phyloP scores from a whole-genome alignment of 2,113 vertebrate species.

The Myrmophylax atrothorax region DNA sequence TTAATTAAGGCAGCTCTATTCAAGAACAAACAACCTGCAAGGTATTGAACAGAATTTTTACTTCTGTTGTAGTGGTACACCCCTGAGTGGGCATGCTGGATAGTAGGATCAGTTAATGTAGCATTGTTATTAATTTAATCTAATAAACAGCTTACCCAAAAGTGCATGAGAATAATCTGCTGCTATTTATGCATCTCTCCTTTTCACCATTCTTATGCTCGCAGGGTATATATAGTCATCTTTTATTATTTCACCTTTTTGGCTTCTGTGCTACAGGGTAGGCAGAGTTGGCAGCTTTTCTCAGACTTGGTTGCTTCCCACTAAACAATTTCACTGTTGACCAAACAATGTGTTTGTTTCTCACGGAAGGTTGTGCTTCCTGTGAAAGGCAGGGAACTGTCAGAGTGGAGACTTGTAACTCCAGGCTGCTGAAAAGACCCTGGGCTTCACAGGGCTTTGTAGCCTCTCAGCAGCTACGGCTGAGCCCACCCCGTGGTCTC shows the following conservation, averaged over 20 bases:
- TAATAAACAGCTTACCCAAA: neutral
- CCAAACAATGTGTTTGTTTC: neutral
- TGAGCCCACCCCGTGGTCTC: neutral
- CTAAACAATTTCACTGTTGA: slow-evolving; percentile 12
- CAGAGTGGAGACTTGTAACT: neutral
- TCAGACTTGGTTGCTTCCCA: neutral
- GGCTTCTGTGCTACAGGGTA: neutral
- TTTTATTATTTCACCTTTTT: neutral
- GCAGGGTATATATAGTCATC: neutral
- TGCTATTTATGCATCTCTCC: neutral
- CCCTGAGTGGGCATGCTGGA: neutral
- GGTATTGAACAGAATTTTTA: neutral
- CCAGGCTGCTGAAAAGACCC: neutral
- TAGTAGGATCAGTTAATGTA: neutral
- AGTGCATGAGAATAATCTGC: neutral
- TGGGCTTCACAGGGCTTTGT: neutral
- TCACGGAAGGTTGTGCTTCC: neutral
- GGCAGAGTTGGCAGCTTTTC: neutral
- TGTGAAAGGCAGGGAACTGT: neutral
- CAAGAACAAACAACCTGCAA: neutral
- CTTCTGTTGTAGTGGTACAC: neutral
- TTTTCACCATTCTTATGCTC: neutral
- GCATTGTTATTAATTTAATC: neutral
- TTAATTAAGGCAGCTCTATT: neutral
- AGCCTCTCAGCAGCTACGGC: neutral